Evolutionary conservation across 2,797 vertebrate species (phyloP), one percentile per base, ranked within the genome.

Genomic region (Diplodus puntazzo): DNA sequence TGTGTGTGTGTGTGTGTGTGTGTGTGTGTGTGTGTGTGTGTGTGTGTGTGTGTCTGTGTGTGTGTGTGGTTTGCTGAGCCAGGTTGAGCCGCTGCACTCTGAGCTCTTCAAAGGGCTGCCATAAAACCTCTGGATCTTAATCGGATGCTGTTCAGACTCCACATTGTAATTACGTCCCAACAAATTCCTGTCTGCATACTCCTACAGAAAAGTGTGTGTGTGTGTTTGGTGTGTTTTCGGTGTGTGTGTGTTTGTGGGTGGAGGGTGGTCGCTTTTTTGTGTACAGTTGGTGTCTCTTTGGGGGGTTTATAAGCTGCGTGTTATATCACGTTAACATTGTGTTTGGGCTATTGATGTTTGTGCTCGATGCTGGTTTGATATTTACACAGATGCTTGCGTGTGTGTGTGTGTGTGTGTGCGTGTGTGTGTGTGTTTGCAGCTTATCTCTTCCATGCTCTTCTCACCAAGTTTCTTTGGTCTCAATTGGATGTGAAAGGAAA

Each of bases 401-500:
- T 30, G 57, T 61, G 45, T 30, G n/a, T 76, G 62, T 65, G 72
- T 39, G 48, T 60, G 57, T 81, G 43, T 59, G 48, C 54, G 16
- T 53, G 64, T 49, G 69, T 69, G 52, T 75, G 75, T 84, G 75
- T 87, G 34, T 75, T 50, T 59, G 54, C 52, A 46, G 79, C 71
- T 89, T 88, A 87, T 87, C 81, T 84, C 34, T 61, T 83, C 59
- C 81, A 81, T 61, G 76, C 85, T 80, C 86, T 86, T 85, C 86
- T 83, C 80, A 80, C 83, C 72, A 80, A 85, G 84, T 91, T 86
- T 81, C 87, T 90, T 89, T 90, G 77, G 88, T 92, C 87, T 90
- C 84, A 80, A 85, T 89, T 90, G 89, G 84, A 87, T 85, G 82
- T 92, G 87, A 92, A 91, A 93, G 90, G 92, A 93, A 91, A 89